Evolutionary conservation across 2,888 invertebrate species (phyloP), one percentile per base, ranked within the genome.

Genomic region (Quadroppia sp.): DNA sequence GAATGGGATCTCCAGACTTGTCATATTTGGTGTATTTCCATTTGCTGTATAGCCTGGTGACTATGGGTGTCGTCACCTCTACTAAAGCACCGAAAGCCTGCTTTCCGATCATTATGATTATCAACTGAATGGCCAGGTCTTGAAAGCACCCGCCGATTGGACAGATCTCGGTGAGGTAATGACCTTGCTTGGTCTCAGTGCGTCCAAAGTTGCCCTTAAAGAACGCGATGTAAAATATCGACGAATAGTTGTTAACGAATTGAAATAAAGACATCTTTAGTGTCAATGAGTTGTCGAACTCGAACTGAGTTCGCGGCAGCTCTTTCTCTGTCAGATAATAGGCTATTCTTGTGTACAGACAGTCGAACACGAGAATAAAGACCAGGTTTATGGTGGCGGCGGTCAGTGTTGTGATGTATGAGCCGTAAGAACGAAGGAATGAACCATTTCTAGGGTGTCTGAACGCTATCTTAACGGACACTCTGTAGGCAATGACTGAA

Each of bases 221-320:
- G 80, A 86, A 86, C 9, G 86, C 86, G 78, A 97, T 94, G 82
- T 97, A 97, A 85, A 97, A 93, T 81, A 97, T 92, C 2, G 95
- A 94, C 13, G 94, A 91, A 84, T 97, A 97, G 83, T 94, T 95
- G 83, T 97, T 97, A 74, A 97, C 92, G 83, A 97, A 97, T 84
- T 97, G 94, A 25, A 97, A 86, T 0, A 94, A 84, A 82, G 95
- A 97, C 80, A 97, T 93, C 84, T 97, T 97, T 69, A 96, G 85
- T 0, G 95, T 95, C 73, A 95, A 85, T 0, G 93, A 93, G 83
- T 95, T 94, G 82, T 97, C 96, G 82, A 94, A 97, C 83, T 96
- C 94, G 0, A 91, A 91, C 84, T 96, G 94, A 0, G 96, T 97
- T 69, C 94, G 85, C 77, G 91, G 87, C 78, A 91, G 84, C 84